phyloP scores from a whole-genome alignment of 2,113 vertebrate genomes.

The Pachycephala philippinensis region DNA sequence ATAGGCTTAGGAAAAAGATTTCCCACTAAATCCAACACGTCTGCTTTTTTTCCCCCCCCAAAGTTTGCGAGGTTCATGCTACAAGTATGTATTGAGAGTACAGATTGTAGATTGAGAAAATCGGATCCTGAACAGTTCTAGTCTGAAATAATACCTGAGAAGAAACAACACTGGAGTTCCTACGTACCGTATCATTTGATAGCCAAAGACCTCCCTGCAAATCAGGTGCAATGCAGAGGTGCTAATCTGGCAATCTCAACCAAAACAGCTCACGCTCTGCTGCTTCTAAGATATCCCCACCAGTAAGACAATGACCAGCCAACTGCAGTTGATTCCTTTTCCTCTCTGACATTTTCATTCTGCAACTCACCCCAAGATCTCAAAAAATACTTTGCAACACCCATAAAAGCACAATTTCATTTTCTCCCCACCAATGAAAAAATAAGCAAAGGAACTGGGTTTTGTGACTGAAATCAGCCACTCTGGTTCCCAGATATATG shows the following conservation, averaged over 20 bases:
- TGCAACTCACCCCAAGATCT: background rate
- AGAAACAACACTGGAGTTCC: background rate
- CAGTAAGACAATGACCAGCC: accelerated
- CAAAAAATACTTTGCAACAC: background rate
- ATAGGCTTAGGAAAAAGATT: background rate
- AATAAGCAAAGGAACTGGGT: background rate
- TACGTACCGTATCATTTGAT: background rate
- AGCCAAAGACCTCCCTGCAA: background rate
- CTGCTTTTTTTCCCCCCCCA: accelerated
- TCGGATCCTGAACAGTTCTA: background rate
- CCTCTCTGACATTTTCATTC: background rate
- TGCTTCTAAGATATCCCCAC: background rate
- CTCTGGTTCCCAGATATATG: background rate
- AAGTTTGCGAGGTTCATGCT: background rate
- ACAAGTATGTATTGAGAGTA: accelerated
- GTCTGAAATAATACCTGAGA: background rate
- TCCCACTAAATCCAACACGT: background rate
- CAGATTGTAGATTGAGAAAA: background rate
- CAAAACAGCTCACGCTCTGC: background rate
- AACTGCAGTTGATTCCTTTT: background rate
- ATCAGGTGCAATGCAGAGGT: background rate
- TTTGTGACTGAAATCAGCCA: background rate
- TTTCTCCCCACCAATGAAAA: background rate
- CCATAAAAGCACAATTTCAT: background rate
- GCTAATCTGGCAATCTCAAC: background rate